Conservation (phyloP, 2,797 vertebrate genomes). For the Hozukius guyotensis region DNA sequence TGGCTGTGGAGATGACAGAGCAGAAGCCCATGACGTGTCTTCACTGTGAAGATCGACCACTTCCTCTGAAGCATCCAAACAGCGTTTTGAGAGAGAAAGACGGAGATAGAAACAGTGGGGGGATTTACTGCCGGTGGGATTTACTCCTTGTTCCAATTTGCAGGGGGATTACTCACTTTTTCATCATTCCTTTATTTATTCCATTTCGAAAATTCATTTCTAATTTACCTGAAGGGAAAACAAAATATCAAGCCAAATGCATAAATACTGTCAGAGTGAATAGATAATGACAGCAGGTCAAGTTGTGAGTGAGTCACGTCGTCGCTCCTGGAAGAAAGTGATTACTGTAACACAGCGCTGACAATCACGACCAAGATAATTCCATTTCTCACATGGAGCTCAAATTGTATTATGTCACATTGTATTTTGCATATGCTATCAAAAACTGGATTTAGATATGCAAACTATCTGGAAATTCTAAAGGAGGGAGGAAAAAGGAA, state of each 20-base stretch:
- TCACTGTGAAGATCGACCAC: slow-evolving; percentile 55
- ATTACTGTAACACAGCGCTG: slow-evolving; percentile 72
- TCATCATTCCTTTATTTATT: slow-evolving; percentile 68
- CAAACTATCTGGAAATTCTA: slow-evolving; percentile 56
- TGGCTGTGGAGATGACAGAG: slow-evolving; percentile 45
- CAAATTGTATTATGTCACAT: slow-evolving; percentile 74
- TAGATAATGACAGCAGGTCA: slow-evolving; percentile 76
- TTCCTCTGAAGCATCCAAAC: slow-evolving; percentile 54
- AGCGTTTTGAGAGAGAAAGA: slow-evolving; percentile 6
- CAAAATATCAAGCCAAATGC: slow-evolving; percentile 58
- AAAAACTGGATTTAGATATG: slow-evolving; percentile 73
- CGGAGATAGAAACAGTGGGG: slow-evolving; percentile 27
- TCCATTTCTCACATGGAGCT: slow-evolving; percentile 73
- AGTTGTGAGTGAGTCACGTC: slow-evolving; percentile 71
- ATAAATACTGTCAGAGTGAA: slow-evolving; percentile 68
- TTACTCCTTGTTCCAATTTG: slow-evolving; percentile 76
- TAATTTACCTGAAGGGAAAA: slow-evolving; percentile 72
- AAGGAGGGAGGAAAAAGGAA: neutral
- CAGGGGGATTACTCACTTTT: slow-evolving; percentile 73
- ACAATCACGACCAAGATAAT: slow-evolving; percentile 73
- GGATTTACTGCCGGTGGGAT: slow-evolving; percentile 63
- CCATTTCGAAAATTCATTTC: slow-evolving; percentile 68
- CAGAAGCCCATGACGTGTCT: slow-evolving; percentile 39
- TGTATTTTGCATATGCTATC: slow-evolving; percentile 71
- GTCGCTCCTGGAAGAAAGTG: slow-evolving; percentile 62